phyloP scores from a whole-genome alignment of 2,113 vertebrate species.

The Phrynocephalus versicolor region DNA sequence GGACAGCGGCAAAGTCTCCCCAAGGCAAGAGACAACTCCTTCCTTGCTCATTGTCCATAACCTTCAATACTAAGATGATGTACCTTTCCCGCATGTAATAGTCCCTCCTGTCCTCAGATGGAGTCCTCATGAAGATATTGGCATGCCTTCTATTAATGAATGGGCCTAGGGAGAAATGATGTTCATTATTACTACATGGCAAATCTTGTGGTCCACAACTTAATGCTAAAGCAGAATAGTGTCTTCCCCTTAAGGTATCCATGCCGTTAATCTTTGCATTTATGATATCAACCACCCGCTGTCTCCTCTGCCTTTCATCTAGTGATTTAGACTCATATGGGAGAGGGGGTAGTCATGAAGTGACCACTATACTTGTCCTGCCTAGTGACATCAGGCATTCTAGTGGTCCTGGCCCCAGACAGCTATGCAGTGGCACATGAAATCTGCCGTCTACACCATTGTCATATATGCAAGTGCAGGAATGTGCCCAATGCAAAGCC shows the following conservation, averaged over 20 bases:
- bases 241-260: neutral
- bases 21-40: no score
- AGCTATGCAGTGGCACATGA: no score
- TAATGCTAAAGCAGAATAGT: neutral
- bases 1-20: no score
- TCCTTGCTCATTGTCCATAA: no score
- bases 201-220: neutral
- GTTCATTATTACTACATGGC: neutral
- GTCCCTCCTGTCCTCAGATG: slow-evolving; percentile 46
- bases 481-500: no score
- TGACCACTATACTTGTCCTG: no score
- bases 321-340: no score
- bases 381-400: neutral
- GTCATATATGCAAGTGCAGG: no score
- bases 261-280: neutral
- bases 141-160: slow-evolving; percentile 75
- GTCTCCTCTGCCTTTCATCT: neutral
- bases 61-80: slow-evolving; percentile 11
- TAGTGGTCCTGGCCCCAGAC: neutral
- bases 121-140: slow-evolving; percentile 72
- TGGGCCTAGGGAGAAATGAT: slow-evolving; percentile 65
- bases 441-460: no score
- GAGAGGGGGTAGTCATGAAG: no score
- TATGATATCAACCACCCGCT: neutral
- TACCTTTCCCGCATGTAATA: slow-evolving; percentile 72